Percentiles rank a stretch among this genome's conserved stretches.
phyloP scores from a whole-genome alignment of 2,888 invertebrate genomes.

The Andrena hattorfiana region DNA sequence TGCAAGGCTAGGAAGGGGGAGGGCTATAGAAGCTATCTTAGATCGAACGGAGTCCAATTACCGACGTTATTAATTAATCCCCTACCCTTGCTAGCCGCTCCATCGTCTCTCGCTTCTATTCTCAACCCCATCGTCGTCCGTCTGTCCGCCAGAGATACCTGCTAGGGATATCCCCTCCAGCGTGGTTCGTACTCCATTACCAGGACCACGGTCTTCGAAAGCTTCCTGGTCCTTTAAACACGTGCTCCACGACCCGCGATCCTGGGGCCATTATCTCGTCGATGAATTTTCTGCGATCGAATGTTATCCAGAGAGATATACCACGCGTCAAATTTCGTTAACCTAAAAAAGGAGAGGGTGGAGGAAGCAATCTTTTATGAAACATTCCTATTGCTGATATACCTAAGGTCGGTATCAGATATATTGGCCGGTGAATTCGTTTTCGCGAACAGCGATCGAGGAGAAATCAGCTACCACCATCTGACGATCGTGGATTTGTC shows the following conservation, averaged over 20 bases:
- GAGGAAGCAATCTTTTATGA: too few species aligned
- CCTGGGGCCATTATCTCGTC: constrained; percentile 29
- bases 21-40: constrained; percentile 78
- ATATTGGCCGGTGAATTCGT: too few species aligned
- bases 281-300: constrained; percentile 52
- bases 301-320: constrained; percentile 10
- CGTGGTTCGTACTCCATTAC: constrained; percentile 65
- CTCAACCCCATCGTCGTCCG: constrained; percentile 75
- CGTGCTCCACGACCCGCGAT: constrained; percentile 40
- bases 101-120: constrained; percentile 76
- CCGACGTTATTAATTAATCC: constrained; percentile 83
- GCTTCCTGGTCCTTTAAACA: constrained; percentile 68
- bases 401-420: too few species aligned
- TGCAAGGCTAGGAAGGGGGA: constrained; percentile 62
- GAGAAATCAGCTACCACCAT: too few species aligned
- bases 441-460: too few species aligned
- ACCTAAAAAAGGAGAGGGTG: too few species aligned
- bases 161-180: constrained; percentile 70
- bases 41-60: constrained; percentile 83
- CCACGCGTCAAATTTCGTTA: background rate
- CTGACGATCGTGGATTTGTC: too few species aligned
- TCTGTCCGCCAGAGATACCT: constrained; percentile 75
- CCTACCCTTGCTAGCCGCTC: constrained; percentile 68
- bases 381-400: too few species aligned
- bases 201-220: constrained; percentile 61